Conservation (phyloP, 1,140 invertebrate species). For the Drosophila malerkotliana region DNA sequence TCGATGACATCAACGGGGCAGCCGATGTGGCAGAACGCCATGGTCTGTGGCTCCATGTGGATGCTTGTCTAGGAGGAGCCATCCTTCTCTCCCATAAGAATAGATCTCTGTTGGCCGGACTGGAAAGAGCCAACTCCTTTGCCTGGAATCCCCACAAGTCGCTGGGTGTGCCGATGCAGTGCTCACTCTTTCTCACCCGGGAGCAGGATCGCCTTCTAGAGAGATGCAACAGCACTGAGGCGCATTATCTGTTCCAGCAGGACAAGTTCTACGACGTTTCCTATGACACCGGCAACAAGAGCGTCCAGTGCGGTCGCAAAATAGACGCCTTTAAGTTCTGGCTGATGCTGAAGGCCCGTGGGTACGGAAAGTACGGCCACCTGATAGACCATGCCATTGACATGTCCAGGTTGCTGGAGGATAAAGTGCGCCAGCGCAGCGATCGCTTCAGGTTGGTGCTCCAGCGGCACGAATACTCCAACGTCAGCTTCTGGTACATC, state of each 20-base stretch:
- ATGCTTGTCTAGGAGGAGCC: constrained; percentile 93
- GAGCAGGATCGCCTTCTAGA: constrained; percentile 87
- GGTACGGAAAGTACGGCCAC: constrained; percentile 86
- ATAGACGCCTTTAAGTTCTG: constrained; percentile 97
- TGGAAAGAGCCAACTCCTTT: constrained; percentile 88
- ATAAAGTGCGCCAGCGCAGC: constrained; percentile 83
- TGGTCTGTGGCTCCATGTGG: constrained; percentile 93
- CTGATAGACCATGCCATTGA: constrained; percentile 88
- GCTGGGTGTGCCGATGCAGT: constrained; percentile 94
- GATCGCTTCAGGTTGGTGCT: constrained; percentile 87
- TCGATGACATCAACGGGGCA: constrained; percentile 91
- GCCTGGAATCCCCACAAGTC: constrained; percentile 98
- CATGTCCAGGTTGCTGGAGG: constrained; percentile 85
- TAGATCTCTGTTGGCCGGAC: constrained; percentile 51
- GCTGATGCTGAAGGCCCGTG: constrained; percentile 95
- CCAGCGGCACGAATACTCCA: constrained; percentile 89
- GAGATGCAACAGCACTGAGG: constrained; percentile 90
- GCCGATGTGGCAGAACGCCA: constrained; percentile 88
- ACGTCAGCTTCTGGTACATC: constrained; percentile 97
- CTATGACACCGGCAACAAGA: constrained; percentile 97
- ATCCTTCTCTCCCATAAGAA: constrained; percentile 68
- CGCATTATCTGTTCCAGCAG: constrained; percentile 95
- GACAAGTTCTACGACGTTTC: constrained; percentile 96
- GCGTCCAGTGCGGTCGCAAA: constrained; percentile 96
- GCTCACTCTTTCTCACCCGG: constrained; percentile 91